Percentiles rank a stretch among this genome's conserved stretches.
Conservation (phyloP, 2,113 vertebrate species). For the Vulpes ferrilata region DNA sequence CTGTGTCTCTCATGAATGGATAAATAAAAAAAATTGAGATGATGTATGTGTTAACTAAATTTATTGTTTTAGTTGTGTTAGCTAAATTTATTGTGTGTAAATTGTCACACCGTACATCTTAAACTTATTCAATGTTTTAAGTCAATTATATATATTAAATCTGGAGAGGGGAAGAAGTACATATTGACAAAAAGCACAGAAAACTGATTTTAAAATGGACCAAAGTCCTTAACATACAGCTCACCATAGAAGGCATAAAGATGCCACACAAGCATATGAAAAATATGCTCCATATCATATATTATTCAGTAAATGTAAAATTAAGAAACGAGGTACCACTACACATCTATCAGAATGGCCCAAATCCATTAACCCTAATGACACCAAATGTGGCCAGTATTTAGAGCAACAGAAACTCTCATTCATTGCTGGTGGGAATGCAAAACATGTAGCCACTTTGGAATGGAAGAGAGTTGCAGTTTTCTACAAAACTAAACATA, state of each 20-base stretch:
- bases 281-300: not conserved
- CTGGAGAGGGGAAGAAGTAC: too few relatives aligned
- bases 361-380: not conserved
- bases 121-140: not conserved
- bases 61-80: not conserved
- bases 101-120: not conserved
- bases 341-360: not conserved
- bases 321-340: not conserved
- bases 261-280: not conserved
- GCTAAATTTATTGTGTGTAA: not conserved
- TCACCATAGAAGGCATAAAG: not conserved
- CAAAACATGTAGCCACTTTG: not conserved
- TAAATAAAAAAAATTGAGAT: not conserved
- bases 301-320: not conserved
- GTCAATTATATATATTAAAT: not conserved
- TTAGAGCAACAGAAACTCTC: not conserved
- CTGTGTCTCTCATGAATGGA: too few relatives aligned
- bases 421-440: not conserved
- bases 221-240: too few relatives aligned
- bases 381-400: not conserved
- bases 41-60: not conserved
- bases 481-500: not conserved
- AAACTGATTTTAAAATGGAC: too few relatives aligned
- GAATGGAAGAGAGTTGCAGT: not conserved
- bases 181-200: too few relatives aligned